Conservation (phyloP, 1,140 invertebrate species). For the Heliconius hermathena region DNA sequence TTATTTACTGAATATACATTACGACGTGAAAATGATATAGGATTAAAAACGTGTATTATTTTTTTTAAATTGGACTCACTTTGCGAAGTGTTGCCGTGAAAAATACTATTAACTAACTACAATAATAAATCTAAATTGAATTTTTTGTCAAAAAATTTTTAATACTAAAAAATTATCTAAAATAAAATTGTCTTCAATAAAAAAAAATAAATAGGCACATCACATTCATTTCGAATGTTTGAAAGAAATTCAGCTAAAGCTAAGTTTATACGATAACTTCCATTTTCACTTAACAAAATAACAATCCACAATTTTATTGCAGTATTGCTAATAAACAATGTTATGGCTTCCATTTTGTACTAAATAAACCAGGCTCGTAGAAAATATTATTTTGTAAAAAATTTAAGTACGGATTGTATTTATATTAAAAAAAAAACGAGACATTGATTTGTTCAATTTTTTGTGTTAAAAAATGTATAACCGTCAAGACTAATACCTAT, state of each 20-base stretch:
- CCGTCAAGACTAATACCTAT: conserved; percentile 27
- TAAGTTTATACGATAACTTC: conserved; percentile 52
- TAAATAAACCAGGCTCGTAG: conserved; percentile 46
- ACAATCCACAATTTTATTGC: conserved; percentile 69
- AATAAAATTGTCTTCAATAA: conserved; percentile 67
- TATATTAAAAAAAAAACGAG: conserved; percentile 19
- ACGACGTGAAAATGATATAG: conserved; percentile 47
- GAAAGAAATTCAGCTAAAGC: conserved; percentile 59
- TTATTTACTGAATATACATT: conserved; percentile 71
- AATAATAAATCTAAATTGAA: conserved; percentile 53
- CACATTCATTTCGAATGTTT: conserved; percentile 68
- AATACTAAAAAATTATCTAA: conserved; percentile 51
- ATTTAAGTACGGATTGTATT: conserved; percentile 40
- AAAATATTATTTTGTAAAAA: conserved; percentile 32
- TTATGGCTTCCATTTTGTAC: conserved; percentile 76
- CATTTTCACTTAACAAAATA: conserved; percentile 35
- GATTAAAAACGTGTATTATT: conserved; percentile 48
- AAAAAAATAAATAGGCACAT: conserved; percentile 77
- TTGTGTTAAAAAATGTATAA: conserved; percentile 36
- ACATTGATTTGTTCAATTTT: conserved; percentile 13
- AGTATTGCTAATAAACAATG: conserved; percentile 61
- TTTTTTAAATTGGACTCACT: conserved; percentile 52
- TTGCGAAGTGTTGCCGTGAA: conserved; percentile 45
- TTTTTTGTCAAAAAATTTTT: conserved; percentile 62
- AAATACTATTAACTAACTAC: conserved; percentile 51